These are phyloP conservation scores for Poeciliopsis turneri DNA, from an alignment of 2,797 vertebrate genomes.

Conservation along the genomic window DNA sequence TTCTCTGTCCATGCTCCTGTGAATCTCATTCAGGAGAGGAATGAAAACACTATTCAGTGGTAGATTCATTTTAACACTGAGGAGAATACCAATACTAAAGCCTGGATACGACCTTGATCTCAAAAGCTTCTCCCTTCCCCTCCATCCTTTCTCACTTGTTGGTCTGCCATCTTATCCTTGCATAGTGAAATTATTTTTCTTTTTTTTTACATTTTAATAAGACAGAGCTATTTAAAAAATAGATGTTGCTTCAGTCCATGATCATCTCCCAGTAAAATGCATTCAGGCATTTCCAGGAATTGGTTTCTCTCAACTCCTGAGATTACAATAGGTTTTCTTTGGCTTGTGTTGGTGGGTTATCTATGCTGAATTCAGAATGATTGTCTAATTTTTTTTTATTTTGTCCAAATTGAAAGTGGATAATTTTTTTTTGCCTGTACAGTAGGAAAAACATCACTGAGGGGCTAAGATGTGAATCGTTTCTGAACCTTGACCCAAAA, in stretches of 20 bases:
- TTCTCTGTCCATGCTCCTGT: constrained; percentile 74
- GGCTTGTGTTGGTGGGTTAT: no score
- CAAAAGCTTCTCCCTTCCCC: constrained; percentile 48
- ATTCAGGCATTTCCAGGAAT: constrained; percentile 4
- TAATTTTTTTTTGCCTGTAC: constrained; percentile 3
- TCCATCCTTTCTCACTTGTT: constrained; percentile 35
- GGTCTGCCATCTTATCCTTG: constrained; percentile 41
- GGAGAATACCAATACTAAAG: constrained; percentile 80
- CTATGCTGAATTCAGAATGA: neutral
- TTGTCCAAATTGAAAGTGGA: constrained; percentile 21
- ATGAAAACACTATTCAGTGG: constrained; percentile 84
- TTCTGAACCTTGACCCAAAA: constrained; percentile 58
- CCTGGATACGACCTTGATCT: constrained; percentile 82
- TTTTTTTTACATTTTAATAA: constrained; percentile 43
- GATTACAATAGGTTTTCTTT: no score
- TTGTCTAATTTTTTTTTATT: neutral
- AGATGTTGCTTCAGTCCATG: constrained; percentile 33
- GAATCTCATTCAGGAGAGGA: constrained; percentile 83
- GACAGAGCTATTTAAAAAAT: constrained; percentile 42
- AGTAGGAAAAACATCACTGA: constrained; percentile 26
- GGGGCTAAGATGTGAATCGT: constrained; percentile 25
- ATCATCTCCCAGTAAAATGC: constrained; percentile 21
- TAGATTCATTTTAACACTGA: constrained; percentile 81
- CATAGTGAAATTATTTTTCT: constrained; percentile 16
- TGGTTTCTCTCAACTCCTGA: no score